phyloP scores from a whole-genome alignment of 1,140 invertebrate genomes.

The Ephestia elutella region DNA sequence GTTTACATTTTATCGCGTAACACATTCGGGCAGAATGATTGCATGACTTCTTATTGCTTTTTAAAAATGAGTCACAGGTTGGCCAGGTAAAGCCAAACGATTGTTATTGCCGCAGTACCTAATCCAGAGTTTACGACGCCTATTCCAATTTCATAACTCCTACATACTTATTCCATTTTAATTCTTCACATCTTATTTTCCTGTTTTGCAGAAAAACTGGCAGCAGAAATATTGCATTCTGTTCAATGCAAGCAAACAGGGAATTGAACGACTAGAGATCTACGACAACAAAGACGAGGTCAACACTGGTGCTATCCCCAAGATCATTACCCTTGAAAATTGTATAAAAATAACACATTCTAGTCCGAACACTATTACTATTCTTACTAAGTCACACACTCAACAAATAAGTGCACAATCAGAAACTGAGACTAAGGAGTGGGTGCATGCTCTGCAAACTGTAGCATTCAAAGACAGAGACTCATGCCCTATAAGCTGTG shows the following conservation, averaged over 20 bases:
- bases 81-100: too few species aligned
- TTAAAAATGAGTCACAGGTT: not conserved
- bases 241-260: constrained; percentile 87
- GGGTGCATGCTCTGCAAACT: constrained; percentile 84
- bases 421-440: constrained; percentile 83
- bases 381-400: constrained; percentile 82
- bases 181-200: constrained; percentile 9
- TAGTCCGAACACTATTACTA: constrained; percentile 76
- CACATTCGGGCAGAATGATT: not conserved
- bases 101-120: too few species aligned
- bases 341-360: constrained; percentile 87
- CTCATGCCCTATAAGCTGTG: constrained; percentile 77
- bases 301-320: constrained; percentile 77
- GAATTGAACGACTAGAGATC: constrained; percentile 87
- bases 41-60: not conserved
- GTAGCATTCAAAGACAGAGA: constrained; percentile 86
- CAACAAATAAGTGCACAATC: constrained; percentile 82
- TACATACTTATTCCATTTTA: not conserved
- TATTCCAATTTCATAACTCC: not conserved
- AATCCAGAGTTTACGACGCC: not conserved
- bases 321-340: constrained; percentile 88
- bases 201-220: constrained; percentile 82
- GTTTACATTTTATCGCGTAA: not conserved
- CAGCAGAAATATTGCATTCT: constrained; percentile 85
- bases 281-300: constrained; percentile 85